Conservation (phyloP, 2,113 vertebrate genomes). For the Pangasianodon gigas region DNA sequence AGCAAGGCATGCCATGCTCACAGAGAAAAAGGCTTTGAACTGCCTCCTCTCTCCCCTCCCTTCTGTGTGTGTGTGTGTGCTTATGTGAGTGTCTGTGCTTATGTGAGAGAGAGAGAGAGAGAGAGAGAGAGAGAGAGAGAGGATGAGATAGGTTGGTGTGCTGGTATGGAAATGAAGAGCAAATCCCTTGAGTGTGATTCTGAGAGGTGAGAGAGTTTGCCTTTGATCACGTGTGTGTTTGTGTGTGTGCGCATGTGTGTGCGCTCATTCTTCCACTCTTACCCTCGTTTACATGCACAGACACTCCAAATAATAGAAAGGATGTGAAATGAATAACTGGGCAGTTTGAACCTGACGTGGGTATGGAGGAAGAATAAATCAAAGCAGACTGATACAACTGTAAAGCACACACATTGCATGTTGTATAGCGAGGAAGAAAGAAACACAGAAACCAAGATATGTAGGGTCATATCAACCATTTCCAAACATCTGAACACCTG, state of each 20-base stretch:
- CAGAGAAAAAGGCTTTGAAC: constrained; percentile 83
- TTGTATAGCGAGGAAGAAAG: neutral
- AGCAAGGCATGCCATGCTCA: constrained; percentile 77
- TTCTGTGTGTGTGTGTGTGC: constrained; percentile 35
- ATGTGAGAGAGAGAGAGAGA: constrained; percentile 27
- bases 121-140: neutral
- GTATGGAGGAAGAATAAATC: constrained; percentile 11
- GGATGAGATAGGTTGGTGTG: constrained; percentile 42
- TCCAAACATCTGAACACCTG: neutral
- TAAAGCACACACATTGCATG: neutral
- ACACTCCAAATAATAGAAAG: constrained; percentile 18
- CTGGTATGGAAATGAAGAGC: constrained; percentile 56
- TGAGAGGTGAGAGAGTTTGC: constrained; percentile 52
- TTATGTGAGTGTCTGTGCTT: constrained; percentile 33
- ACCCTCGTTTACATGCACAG: constrained; percentile 26
- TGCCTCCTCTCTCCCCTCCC: constrained; percentile 57
- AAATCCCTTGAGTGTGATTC: constrained; percentile 54
- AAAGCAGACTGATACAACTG: neutral
- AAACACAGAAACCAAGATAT: neutral
- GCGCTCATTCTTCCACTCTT: constrained; percentile 38
- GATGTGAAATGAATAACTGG: constrained; percentile 22
- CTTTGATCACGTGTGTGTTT: constrained; percentile 47
- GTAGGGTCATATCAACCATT: neutral
- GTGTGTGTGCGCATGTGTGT: constrained; percentile 9
- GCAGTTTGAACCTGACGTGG: constrained; percentile 15